phyloP scores from a whole-genome alignment of 2,113 vertebrate species.

The Romanogobio albipinnatus region DNA sequence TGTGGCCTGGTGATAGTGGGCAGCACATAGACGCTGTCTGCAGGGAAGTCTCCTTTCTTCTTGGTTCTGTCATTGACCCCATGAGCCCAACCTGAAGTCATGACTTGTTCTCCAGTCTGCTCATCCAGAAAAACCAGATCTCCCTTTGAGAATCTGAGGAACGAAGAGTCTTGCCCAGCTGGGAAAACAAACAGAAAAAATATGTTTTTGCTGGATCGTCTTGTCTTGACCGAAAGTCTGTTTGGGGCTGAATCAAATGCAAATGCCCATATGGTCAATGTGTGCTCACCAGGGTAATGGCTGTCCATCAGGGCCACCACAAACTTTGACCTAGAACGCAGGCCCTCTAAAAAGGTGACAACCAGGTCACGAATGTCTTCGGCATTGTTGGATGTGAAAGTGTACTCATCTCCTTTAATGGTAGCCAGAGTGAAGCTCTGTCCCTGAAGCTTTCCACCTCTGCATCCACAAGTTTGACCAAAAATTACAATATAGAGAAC shows the following conservation, averaged over 20 bases:
- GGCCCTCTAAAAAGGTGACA: constrained; percentile 93
- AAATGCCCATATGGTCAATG: not conserved
- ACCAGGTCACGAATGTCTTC: constrained; percentile 96
- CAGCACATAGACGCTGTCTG: constrained; percentile 90
- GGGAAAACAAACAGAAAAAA: constrained; percentile 29
- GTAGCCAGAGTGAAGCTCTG: constrained; percentile 96
- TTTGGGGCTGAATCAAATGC: not conserved
- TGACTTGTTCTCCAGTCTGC: constrained; percentile 91
- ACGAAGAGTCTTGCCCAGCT: constrained; percentile 90
- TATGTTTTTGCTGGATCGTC: not conserved
- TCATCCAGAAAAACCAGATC: constrained; percentile 95
- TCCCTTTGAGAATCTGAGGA: constrained; percentile 93
- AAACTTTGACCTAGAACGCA: constrained; percentile 93
- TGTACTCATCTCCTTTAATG: constrained; percentile 96
- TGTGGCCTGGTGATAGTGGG: constrained; percentile 87
- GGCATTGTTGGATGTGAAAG: constrained; percentile 96
- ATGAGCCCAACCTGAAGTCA: constrained; percentile 93
- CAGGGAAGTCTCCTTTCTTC: constrained; percentile 93
- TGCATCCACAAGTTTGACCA: constrained; percentile 56
- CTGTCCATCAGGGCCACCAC: constrained; percentile 95
- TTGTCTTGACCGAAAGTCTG: not conserved
- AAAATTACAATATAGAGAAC: not conserved
- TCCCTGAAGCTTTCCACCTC: constrained; percentile 89
- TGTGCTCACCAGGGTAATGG: constrained; percentile 84
- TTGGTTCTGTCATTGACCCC: constrained; percentile 91